Evolutionary conservation across 1,140 invertebrate species (phyloP).

Genomic region (Drosophila murphyi): DNA sequence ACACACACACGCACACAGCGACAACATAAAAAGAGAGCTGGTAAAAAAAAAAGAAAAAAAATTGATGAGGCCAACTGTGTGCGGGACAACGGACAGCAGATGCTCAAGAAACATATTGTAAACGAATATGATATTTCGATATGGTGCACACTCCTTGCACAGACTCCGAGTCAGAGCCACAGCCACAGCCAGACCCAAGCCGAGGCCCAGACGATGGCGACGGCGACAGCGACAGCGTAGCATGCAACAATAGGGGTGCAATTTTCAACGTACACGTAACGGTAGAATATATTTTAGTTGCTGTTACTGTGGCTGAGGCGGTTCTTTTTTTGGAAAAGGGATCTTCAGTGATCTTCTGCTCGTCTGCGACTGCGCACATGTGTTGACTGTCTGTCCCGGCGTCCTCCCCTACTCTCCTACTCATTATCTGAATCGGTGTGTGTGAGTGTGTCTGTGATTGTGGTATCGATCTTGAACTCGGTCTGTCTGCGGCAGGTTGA

Average conservation of each 20-base stretch:
- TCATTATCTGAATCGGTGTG: slow-evolving; percentile 3
- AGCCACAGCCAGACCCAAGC: background rate
- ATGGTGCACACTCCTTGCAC: slow-evolving; percentile 72
- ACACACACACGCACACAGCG: slow-evolving; percentile 9
- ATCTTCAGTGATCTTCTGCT: slow-evolving; percentile 54
- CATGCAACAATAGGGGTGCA: slow-evolving; percentile 72
- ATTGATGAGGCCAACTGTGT: slow-evolving; percentile 43
- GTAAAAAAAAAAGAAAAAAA: slow-evolving; percentile 26
- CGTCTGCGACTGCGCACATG: slow-evolving; percentile 52
- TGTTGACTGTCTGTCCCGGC: slow-evolving; percentile 57
- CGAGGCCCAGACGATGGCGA: slow-evolving; percentile 14
- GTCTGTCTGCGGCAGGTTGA: slow-evolving; percentile 72
- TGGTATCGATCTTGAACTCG: slow-evolving; percentile 70
- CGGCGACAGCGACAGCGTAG: slow-evolving; percentile 13
- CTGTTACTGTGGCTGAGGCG: slow-evolving; percentile 31
- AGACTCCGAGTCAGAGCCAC: slow-evolving; percentile 27
- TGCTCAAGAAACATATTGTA: slow-evolving; percentile 77
- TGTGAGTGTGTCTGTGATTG: slow-evolving; percentile 46
- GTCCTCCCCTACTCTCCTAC: slow-evolving; percentile 21
- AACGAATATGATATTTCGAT: slow-evolving; percentile 81
- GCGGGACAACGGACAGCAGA: slow-evolving; percentile 63
- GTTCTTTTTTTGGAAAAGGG: slow-evolving; percentile 55
- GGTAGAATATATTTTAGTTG: slow-evolving; percentile 70
- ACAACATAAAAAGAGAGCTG: background rate
- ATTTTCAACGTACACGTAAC: slow-evolving; percentile 78